Base-by-base conservation (phyloP, 2,797 vertebrate species). In the Cetoscarus ocellatus region DNA sequence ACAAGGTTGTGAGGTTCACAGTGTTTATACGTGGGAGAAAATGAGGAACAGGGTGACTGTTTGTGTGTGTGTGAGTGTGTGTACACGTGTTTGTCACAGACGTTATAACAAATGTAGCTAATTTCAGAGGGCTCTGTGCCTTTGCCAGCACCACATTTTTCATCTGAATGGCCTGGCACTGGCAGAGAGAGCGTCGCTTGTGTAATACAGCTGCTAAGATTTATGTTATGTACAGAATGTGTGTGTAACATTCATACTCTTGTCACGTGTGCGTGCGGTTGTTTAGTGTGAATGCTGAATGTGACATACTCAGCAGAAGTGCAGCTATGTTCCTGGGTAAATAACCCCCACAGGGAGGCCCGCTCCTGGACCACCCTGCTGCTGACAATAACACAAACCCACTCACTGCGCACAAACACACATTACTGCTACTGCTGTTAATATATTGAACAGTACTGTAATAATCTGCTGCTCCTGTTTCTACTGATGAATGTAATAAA, bases 251-350 rank as follows among this genome's bases (percentile, higher is more conserved):
- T n/a, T 42, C 15, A 35, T 6, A 50, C 14, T 51, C 50, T 13
- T 11, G 10, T 40, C 27, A 56, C 52, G 8, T 8, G 18, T 58
- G 11, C 69, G 64, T 69, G 65, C 42, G 48, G 48, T 50, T 50
- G 27, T 39, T 59, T 43, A 61, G 55, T 73, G 47, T 52, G 74
- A 15, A 17, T 61, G 63, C 36, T 64, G 35, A 52, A 59, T 82
- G 63, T 61, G 74, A 72, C 74, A 45, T 58, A 87, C 70, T 91
- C 85, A 87, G 90, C 90, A 88, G 75, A 89, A 84, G 18, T 42
- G 68, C 13, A 40, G 60, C 67, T 48, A 8, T 61, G 66, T 55
- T 59, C 47, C 57, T 3, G 53, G 14, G 61, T 79, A 69, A 80
- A 76, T 73, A 52, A 62, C 54, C 59, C 73, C 67, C 62, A 19